These are phyloP conservation scores for Paguma larvata DNA, from an alignment of 2,797 vertebrate species.

Conservation along the genomic window DNA sequence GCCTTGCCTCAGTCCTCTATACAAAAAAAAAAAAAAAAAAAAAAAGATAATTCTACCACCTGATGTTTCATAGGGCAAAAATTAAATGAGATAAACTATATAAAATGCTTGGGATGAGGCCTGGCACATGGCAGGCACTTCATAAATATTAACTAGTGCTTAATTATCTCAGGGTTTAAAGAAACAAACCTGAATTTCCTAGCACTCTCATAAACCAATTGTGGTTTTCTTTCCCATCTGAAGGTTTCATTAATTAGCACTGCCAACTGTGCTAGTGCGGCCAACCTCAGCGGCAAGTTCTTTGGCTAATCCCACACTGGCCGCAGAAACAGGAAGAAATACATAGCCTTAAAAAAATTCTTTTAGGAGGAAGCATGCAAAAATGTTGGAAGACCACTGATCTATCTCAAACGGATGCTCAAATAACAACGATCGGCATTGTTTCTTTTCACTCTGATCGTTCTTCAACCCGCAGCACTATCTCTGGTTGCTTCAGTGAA, in stretches of 20 bases:
- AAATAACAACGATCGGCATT: background rate
- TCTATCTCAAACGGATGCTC: background rate
- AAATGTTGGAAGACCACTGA: background rate
- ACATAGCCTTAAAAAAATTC: background rate
- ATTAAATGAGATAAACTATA: background rate
- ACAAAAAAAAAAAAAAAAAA: background rate
- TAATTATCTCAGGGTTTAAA: constrained; percentile 3
- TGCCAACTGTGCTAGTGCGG: background rate
- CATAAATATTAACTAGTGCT: background rate
- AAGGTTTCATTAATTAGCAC: background rate
- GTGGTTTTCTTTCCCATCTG: background rate
- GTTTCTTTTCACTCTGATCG: background rate
- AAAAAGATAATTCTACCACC: background rate
- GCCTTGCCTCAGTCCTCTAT: background rate
- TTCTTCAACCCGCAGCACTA: background rate
- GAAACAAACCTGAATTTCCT: background rate
- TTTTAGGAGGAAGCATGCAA: background rate
- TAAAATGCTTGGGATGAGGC: background rate
- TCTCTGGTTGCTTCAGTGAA: background rate
- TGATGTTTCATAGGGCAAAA: background rate
- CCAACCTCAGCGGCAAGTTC: background rate
- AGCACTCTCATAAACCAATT: background rate
- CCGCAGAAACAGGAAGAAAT: background rate
- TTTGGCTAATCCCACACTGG: background rate
- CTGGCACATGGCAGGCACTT: background rate